Conservation (phyloP, 2,888 invertebrate species). For the Muschampia plurimacula region DNA sequence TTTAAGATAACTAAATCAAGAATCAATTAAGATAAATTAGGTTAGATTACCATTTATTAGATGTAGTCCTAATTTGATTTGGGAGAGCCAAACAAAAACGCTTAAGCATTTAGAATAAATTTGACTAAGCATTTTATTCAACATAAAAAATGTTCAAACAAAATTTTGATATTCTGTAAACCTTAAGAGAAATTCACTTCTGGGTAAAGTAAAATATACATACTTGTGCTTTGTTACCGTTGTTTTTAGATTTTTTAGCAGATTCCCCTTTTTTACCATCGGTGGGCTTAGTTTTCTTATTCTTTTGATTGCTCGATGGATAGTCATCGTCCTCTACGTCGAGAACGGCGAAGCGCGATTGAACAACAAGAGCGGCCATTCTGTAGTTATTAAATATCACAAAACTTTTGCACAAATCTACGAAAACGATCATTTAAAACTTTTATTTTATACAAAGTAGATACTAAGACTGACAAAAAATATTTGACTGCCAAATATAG, state of each 20-base stretch:
- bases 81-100: too few species aligned
- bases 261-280: conserved; percentile 67
- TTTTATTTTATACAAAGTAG: too few species aligned
- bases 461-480: too few species aligned
- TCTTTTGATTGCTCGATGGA: conserved; percentile 65
- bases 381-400: conserved; percentile 39
- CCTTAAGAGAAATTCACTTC: not conserved
- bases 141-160: too few species aligned
- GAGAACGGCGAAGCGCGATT: conserved; percentile 91
- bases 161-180: too few species aligned
- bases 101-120: too few species aligned
- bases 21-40: too few species aligned
- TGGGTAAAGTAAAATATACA: conserved; percentile 27
- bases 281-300: conserved; percentile 69
- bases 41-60: too few species aligned
- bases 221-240: conserved; percentile 48
- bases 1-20: too few species aligned
- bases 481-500: too few species aligned
- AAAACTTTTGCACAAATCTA: not conserved
- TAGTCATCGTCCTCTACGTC: conserved; percentile 90
- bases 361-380: conserved; percentile 89
- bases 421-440: not conserved
- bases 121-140: too few species aligned
- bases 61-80: too few species aligned
- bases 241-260: conserved; percentile 64